Evolutionary conservation across 2,113 vertebrate genomes (phyloP).

Genomic region (Porphyrio hochstetteri): DNA sequence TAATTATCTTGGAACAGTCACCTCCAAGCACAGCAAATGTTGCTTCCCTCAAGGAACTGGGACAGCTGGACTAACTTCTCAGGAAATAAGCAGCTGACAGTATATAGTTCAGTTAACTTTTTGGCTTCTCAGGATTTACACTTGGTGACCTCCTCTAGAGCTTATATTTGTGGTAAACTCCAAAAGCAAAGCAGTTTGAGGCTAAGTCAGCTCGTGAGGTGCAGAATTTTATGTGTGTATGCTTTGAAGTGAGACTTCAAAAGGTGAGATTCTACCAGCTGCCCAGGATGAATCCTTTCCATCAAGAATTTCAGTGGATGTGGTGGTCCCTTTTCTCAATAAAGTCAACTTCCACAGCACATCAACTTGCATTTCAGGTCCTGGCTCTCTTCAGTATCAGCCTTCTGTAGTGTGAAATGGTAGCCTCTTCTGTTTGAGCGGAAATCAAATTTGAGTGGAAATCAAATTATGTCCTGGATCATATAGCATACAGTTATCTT

Average conservation of each 20-base stretch:
- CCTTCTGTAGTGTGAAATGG: background rate
- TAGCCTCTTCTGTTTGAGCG: background rate
- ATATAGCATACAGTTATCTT: background rate
- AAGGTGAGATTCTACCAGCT: background rate
- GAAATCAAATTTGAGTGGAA: background rate
- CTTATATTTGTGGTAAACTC: background rate
- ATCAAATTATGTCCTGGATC: background rate
- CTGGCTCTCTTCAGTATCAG: background rate
- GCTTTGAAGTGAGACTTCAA: background rate
- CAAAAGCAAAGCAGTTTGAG: background rate
- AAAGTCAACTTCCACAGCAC: background rate
- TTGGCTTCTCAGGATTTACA: background rate
- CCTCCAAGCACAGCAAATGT: background rate
- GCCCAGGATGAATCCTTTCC: background rate
- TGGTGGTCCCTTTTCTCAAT: background rate
- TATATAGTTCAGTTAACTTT: background rate
- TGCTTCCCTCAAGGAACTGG: background rate
- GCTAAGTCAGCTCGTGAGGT: background rate
- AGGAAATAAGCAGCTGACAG: background rate
- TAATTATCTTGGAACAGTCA: background rate
- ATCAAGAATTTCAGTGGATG: background rate
- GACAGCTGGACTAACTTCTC: slow-evolving; percentile 19
- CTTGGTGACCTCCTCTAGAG: background rate
- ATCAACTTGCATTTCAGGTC: accelerated
- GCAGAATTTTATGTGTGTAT: background rate